phyloP scores from a whole-genome alignment of 2,797 vertebrate genomes.

The Urocyon cinereoargenteus region DNA sequence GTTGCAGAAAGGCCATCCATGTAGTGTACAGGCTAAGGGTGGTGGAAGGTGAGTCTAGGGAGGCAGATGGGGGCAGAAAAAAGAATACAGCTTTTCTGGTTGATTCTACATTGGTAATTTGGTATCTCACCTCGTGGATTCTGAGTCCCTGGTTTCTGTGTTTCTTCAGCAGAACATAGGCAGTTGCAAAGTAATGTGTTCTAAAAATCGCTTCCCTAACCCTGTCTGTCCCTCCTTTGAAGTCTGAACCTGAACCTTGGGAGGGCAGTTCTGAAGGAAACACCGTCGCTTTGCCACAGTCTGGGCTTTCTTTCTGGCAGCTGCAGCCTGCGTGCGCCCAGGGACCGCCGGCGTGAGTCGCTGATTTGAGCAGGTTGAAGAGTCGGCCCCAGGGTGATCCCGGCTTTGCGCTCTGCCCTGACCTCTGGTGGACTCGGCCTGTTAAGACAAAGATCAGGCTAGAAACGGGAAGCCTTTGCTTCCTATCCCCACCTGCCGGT shows the following conservation, averaged over 20 bases:
- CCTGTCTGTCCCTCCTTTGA: not conserved
- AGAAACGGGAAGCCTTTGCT: not conserved
- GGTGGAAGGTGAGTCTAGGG: not conserved
- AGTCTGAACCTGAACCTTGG: not conserved
- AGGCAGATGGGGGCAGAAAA: not conserved
- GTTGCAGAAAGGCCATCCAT: not conserved
- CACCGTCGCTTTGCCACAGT: not conserved
- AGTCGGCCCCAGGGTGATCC: not conserved
- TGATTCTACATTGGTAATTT: not conserved
- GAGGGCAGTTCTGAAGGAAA: not conserved
- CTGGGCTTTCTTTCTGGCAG: not conserved
- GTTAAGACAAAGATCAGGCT: slow-evolving; percentile 71
- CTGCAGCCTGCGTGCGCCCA: not conserved
- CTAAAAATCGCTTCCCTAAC: not conserved
- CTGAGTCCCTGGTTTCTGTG: not conserved
- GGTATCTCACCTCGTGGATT: not conserved
- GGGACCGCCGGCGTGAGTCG: rapidly evolving
- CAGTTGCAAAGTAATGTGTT: not conserved
- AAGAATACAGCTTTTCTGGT: not conserved
- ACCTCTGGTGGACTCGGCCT: slow-evolving; percentile 87
- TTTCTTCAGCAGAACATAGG: not conserved
- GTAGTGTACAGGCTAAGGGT: not conserved
- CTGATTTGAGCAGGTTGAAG: not conserved
- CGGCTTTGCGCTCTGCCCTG: slow-evolving; percentile 84
- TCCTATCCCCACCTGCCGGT: not conserved